These are phyloP conservation scores for Sphenodon punctatus DNA, from an alignment of 2,797 vertebrate genomes.

Conservation along the genomic window DNA sequence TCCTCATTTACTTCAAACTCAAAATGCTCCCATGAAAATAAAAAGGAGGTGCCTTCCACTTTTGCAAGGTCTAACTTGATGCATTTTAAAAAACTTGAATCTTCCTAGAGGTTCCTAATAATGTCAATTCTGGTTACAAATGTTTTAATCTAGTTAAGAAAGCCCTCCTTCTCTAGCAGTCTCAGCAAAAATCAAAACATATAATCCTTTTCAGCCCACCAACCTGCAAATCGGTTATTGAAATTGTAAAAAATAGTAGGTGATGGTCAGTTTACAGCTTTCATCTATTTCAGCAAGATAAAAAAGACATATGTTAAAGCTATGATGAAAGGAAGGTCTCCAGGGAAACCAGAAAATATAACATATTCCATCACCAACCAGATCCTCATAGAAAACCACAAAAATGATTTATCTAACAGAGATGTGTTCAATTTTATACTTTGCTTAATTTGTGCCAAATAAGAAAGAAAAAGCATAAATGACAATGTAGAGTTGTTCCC, in stretches of 20 bases:
- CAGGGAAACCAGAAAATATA: slow-evolving; percentile 1
- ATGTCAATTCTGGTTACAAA: slow-evolving; percentile 17
- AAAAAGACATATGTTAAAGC: not conserved
- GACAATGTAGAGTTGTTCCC: not conserved
- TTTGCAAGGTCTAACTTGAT: slow-evolving; percentile 42
- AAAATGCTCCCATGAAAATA: slow-evolving; percentile 45
- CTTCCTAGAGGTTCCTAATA: not conserved
- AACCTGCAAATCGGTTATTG: not conserved
- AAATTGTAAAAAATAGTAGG: slow-evolving; percentile 2
- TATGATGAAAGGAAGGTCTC: not conserved
- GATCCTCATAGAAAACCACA: accelerated
- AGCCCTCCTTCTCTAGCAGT: slow-evolving; percentile 20
- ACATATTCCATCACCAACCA: not conserved
- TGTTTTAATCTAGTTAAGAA: slow-evolving; percentile 30
- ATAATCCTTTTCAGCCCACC: not conserved
- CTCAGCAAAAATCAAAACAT: slow-evolving; percentile 12
- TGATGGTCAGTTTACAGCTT: not conserved
- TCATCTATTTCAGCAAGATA: not conserved
- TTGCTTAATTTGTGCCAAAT: not conserved
- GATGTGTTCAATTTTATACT: not conserved
- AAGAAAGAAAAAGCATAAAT: slow-evolving; percentile 3
- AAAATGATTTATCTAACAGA: not conserved
- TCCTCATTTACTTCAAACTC: slow-evolving; percentile 21
- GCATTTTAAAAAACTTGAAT: slow-evolving; percentile 51
- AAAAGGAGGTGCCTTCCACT: not conserved